These are phyloP conservation scores for Graptemys geographica DNA, from an alignment of 2,797 vertebrate species.

Conservation along the genomic window DNA sequence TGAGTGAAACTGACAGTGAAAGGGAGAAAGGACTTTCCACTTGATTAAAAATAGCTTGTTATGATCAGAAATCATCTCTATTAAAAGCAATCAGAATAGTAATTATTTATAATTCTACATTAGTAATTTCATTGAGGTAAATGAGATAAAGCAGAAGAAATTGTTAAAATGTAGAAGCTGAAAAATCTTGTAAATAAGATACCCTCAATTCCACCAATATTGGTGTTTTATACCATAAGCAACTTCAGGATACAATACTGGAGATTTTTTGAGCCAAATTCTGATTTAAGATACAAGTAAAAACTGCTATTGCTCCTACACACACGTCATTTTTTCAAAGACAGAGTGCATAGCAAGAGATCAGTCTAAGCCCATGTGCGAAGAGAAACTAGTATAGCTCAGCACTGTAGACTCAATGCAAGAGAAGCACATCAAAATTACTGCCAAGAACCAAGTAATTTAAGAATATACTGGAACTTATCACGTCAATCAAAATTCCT, in stretches of 20 bases:
- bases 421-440: neutral
- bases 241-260: neutral
- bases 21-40: neutral
- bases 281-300: neutral
- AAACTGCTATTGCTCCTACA: neutral
- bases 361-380: neutral
- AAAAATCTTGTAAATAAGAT: neutral
- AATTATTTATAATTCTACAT: conserved; percentile 54
- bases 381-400: neutral
- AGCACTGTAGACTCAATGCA: neutral
- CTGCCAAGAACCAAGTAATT: neutral
- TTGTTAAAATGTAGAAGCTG: conserved; percentile 18
- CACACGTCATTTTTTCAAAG: neutral
- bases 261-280: conserved; percentile 37
- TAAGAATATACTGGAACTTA: neutral
- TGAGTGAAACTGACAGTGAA: conserved; percentile 14
- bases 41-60: conserved; percentile 27
- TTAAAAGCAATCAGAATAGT: conserved; percentile 38
- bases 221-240: conserved; percentile 1
- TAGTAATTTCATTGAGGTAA: conserved; percentile 49
- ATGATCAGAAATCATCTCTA: conserved; percentile 12
- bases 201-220: conserved; percentile 23
- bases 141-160: conserved; percentile 21
- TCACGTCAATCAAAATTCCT: neutral
- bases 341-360: neutral